phyloP scores from a whole-genome alignment of 2,113 vertebrate genomes.

The Astatoreochromis straeleni region DNA sequence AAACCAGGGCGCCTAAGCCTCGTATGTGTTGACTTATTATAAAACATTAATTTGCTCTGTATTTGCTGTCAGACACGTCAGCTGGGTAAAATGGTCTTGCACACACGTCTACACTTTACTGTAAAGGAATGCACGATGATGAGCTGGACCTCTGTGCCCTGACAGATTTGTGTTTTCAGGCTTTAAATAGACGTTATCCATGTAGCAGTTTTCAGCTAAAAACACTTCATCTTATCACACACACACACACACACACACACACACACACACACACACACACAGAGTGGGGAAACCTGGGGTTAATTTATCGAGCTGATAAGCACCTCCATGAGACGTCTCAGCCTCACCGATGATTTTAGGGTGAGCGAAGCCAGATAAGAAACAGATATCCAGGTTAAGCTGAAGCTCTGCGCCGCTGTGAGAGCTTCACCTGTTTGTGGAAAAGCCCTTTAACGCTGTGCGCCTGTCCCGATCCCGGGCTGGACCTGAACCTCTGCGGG shows the following conservation, averaged over 20 bases:
- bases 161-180: neutral
- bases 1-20: neutral
- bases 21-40: neutral
- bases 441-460: neutral
- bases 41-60: neutral
- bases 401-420: neutral
- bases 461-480: neutral
- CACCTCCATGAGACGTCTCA: neutral
- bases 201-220: neutral
- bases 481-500: neutral
- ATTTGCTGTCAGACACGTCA: neutral
- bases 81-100: neutral
- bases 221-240: neutral
- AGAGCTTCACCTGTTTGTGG: neutral
- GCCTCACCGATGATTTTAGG: neutral
- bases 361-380: fast-evolving
- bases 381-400: neutral
- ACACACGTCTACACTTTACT: neutral
- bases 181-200: neutral
- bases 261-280: neutral
- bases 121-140: fast-evolving
- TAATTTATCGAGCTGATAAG: neutral
- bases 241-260: neutral
- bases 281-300: neutral
- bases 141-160: neutral